Conservation (phyloP, 2,113 vertebrate species). For the Hemiscyllium ocellatum region DNA sequence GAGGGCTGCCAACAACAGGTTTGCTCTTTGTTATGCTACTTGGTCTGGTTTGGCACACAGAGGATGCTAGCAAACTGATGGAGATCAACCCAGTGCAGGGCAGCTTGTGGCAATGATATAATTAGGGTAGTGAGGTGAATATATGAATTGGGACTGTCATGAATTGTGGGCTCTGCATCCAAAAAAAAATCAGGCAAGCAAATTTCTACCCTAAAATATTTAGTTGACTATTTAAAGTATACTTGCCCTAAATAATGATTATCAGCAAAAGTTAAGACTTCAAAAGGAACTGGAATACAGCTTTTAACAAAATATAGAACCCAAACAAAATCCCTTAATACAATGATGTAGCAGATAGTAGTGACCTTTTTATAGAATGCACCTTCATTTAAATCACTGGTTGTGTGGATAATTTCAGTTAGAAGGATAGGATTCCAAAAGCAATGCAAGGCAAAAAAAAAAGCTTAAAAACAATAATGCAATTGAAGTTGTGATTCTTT, state of each 20-base stretch:
- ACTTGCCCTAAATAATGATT: background rate
- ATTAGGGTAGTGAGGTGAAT: background rate
- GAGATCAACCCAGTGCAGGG: background rate
- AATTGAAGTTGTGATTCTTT: slow-evolving; percentile 23
- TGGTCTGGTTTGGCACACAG: background rate
- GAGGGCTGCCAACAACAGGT: too few species aligned
- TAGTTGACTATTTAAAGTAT: background rate
- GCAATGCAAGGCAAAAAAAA: background rate
- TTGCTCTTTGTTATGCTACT: background rate
- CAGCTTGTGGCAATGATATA: background rate
- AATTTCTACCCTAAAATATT: background rate
- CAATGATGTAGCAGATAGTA: background rate
- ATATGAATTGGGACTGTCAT: background rate
- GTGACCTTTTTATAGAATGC: background rate
- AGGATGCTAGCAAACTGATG: background rate
- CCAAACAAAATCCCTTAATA: background rate
- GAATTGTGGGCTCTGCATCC: background rate
- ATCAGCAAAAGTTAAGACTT: background rate
- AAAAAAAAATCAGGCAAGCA: background rate
- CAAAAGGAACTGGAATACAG: background rate
- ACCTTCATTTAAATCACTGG: slow-evolving; percentile 12
- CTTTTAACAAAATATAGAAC: background rate
- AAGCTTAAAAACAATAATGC: background rate
- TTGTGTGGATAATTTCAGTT: slow-evolving; percentile 6
- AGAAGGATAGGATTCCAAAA: background rate